Base-by-base conservation (phyloP, 2,113 vertebrate genomes). In the Bambusicola thoracicus region DNA sequence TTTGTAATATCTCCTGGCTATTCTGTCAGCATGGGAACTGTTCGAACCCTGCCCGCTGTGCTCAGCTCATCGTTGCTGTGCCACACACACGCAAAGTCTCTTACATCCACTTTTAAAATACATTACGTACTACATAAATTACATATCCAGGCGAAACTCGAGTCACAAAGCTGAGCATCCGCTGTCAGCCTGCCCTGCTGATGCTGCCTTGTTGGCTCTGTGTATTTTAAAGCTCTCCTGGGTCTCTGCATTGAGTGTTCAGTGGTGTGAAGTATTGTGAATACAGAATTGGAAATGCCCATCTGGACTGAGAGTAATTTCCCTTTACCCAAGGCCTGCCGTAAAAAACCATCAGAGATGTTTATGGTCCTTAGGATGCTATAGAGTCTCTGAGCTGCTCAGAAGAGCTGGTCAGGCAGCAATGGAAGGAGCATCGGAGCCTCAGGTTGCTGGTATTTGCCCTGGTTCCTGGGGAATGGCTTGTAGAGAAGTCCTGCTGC, bases 21-120 rank as follows among this genome's bases (percentile, higher is more conserved):
- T 87, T 93, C 89, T 51, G 67, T 92, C 56, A 40, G 65, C 40
- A 76, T 93, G 94, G 76, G 89, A 95, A 83, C 72, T 91, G n/a
- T 56, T 85, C 51, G 82, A 75, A 89, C 80, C 81, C 67, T 80
- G 68, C 81, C 43, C 77, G 91, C 89, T 0, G 0, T 77, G 49
- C 73, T 67, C 85, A 90, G 82, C 75, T 94, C 38, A 11, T 89
- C 82, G 72, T 63, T 78, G 46, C 75, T 63, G 44, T 74, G 75
- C 63, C 91, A 67, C 0, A 7, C 74, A 70, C 51, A 61, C 55
- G 11, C 66, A 27, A 43, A 81, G 34, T 77, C 49, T 70, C 84
- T 93, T 66, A 80, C 27, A 74, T 55, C 32, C 51, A 51, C 68
- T 92, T 92, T 91, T 89, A 34, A 70, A 92, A 77, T 93, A 55